Base-by-base conservation (phyloP, 37 sponge, comb jelly and placozoan genomes). In the Spongia lamella region DNA sequence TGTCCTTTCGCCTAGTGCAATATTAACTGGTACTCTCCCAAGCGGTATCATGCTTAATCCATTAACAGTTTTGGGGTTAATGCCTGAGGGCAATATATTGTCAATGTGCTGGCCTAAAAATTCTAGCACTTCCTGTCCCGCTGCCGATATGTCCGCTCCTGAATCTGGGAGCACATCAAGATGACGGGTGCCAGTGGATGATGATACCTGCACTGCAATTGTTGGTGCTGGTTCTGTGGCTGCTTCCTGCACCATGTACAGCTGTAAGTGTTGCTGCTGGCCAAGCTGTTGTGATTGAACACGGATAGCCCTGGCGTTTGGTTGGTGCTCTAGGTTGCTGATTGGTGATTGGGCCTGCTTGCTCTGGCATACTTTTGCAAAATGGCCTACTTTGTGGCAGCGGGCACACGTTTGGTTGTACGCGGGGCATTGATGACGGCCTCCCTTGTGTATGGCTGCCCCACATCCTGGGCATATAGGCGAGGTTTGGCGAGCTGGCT, bases 401-500 rank as follows among this genome's bases (percentile, higher is more conserved):
- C 16, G 30, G 77, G 30, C 53, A 38, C 77, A 77, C 17, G 77
- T 64, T 33, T 15, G 34, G 35, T 29, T 0, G 63, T 29, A 37
- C 7, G 76, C 61, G 25, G 76, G 63, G 63, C 76, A 75, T 19
- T 61, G 40, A 49, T 60, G 61, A 4, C 76, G 25, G 22, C 66
- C 66, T 0, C 76, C 76, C 25, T 35, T 47, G 63, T 75, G 76
- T 49, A 22, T 30, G 37, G 24, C 22, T 6, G 76, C 16, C 22
- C 62, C 76, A 40, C 76, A 75, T 34, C 76, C 76, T 58, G 63
- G 76, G 50, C 76, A 75, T 1, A 51, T 53, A 17, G 21, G 25
- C 15, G 3, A 34, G 56, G 5, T 61, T 30, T 29, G 40, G 16
- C 43, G 63, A 50, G 61, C 30, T 11, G 32, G 32, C 24, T 1